These are phyloP conservation scores for Holotrichia oblita DNA, from an alignment of 1,140 invertebrate species.

Conservation along the genomic window DNA sequence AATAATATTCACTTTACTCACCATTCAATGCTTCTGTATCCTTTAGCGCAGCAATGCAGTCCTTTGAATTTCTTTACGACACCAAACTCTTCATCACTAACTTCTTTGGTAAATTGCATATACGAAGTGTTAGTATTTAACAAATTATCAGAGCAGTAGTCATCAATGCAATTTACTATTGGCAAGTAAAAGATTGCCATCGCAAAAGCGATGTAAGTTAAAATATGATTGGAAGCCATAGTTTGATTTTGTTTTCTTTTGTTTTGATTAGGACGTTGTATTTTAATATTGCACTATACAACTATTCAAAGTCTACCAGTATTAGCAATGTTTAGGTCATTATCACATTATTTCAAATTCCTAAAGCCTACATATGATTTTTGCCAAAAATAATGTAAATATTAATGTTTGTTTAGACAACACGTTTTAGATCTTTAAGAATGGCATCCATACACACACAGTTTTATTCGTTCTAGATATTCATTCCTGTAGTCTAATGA, in stretches of 20 bases:
- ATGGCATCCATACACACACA: neutral
- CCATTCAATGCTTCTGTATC: conserved; percentile 81
- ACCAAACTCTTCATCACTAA: conserved; percentile 71
- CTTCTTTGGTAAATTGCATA: conserved; percentile 77
- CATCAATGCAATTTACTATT: conserved; percentile 47
- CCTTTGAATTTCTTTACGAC: conserved; percentile 75
- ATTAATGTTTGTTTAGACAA: neutral
- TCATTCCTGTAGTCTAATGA: neutral
- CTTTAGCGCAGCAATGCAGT: conserved; percentile 77
- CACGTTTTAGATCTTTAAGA: neutral
- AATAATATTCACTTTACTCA: conserved; percentile 53
- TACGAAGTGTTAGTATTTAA: conserved; percentile 49
- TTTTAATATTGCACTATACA: neutral
- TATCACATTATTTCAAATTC: neutral
- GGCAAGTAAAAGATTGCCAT: neutral
- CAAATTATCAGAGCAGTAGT: conserved; percentile 56
- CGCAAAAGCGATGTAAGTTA: neutral
- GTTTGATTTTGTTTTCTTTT: neutral
- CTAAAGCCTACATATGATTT: neutral
- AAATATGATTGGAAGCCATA: conserved; percentile 17
- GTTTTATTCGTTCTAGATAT: neutral
- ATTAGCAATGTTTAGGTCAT: neutral
- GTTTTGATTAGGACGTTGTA: neutral
- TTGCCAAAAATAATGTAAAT: neutral
- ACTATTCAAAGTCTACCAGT: neutral